Evolutionary conservation across 2,888 invertebrate species (phyloP).

Genomic region (Ennomos erosarius): DNA sequence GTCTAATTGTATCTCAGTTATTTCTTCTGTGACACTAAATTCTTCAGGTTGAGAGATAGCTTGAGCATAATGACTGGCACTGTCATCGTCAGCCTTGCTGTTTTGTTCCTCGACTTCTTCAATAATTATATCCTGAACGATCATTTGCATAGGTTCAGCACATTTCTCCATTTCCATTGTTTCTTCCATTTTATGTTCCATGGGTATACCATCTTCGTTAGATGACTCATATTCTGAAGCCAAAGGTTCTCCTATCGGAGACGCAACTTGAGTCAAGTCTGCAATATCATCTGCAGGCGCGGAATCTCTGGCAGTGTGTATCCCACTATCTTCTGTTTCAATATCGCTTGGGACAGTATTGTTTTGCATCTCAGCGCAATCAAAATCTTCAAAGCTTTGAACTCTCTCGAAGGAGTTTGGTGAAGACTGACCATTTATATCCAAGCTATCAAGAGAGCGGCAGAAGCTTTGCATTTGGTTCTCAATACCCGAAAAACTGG

Average conservation of each 20-base stretch:
- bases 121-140: constrained; percentile 69
- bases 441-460: constrained; percentile 87
- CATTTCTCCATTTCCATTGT: constrained; percentile 45
- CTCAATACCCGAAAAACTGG: constrained; percentile 75
- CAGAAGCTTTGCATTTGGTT: constrained; percentile 87
- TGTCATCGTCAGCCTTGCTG: constrained; percentile 72
- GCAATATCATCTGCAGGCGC: constrained; percentile 91
- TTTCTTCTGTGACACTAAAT: constrained; percentile 73
- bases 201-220: constrained; percentile 68
- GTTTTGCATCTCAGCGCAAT: constrained; percentile 86
- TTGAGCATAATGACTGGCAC: constrained; percentile 76
- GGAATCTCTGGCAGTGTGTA: constrained; percentile 92
- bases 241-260: constrained; percentile 77
- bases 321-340: constrained; percentile 91
- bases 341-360: constrained; percentile 85
- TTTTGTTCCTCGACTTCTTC: constrained; percentile 79
- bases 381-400: constrained; percentile 87
- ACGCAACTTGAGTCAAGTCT: constrained; percentile 82
- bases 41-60: constrained; percentile 78
- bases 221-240: constrained; percentile 79
- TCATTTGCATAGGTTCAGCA: constrained; percentile 54
- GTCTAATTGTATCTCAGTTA: constrained; percentile 80
- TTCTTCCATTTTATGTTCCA: constrained; percentile 68
- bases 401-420: constrained; percentile 86
- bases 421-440: constrained; percentile 83